phyloP scores from a whole-genome alignment of 2,888 invertebrate genomes.

The Lucinisca nassula region DNA sequence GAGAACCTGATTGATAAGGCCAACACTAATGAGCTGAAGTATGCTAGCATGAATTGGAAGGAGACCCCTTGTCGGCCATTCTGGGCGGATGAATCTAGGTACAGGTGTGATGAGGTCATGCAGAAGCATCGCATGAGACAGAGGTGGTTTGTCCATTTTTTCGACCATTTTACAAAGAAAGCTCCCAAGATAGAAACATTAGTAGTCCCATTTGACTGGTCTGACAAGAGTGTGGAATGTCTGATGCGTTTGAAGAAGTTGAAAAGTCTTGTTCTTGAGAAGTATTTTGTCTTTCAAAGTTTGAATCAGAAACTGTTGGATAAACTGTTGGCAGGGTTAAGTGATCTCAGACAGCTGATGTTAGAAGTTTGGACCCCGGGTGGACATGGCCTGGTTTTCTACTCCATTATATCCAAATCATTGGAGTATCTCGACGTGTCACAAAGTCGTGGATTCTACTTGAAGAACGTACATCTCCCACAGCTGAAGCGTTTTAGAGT shows the following conservation, averaged over 20 bases:
- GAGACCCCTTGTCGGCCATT: slow-evolving; percentile 85
- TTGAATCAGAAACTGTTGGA: slow-evolving; percentile 81
- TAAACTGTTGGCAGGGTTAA: slow-evolving; percentile 74
- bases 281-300: slow-evolving; percentile 84
- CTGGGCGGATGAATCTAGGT: slow-evolving; percentile 77
- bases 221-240: slow-evolving; percentile 81
- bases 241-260: slow-evolving; percentile 81
- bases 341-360: slow-evolving; percentile 79
- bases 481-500: slow-evolving; percentile 80
- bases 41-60: slow-evolving; percentile 86
- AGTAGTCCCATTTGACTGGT: slow-evolving; percentile 87
- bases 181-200: slow-evolving; percentile 83
- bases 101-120: slow-evolving; percentile 80
- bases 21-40: slow-evolving; percentile 78
- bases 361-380: slow-evolving; percentile 87
- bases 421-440: slow-evolving; percentile 86
- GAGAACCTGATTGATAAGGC: slow-evolving; percentile 76
- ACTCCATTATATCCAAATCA: slow-evolving; percentile 78
- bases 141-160: slow-evolving; percentile 83
- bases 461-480: slow-evolving; percentile 81
- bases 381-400: slow-evolving; percentile 81
- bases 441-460: slow-evolving; percentile 86
- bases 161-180: slow-evolving; percentile 83
- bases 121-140: slow-evolving; percentile 82
- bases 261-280: slow-evolving; percentile 83